These are phyloP conservation scores for Xylocampa areola DNA, from an alignment of 2,888 invertebrate species.

Conservation along the genomic window DNA sequence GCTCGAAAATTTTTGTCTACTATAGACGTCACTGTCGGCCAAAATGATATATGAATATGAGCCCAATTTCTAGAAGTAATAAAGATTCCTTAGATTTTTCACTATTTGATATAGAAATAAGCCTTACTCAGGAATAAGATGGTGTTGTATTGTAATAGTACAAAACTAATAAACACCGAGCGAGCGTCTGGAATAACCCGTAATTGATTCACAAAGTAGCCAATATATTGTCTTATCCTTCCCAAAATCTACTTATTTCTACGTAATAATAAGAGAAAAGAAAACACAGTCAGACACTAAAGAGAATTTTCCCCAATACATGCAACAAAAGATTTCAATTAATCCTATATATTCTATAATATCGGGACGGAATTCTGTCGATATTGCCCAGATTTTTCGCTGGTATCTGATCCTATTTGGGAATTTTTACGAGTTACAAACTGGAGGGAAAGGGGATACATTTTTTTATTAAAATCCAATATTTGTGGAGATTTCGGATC, in stretches of 20 bases:
- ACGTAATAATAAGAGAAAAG: conserved; percentile 18
- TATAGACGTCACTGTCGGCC: too few species aligned
- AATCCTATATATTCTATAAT: conserved; percentile 42
- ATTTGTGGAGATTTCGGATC: conserved; percentile 31
- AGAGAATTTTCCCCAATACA: conserved; percentile 19
- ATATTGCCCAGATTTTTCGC: conserved; percentile 32
- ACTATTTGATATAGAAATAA: too few species aligned
- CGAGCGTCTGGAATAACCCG: background rate
- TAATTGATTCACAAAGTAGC: conserved; percentile 9
- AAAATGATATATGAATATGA: too few species aligned
- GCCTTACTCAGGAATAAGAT: too few species aligned
- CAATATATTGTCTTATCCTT: conserved; percentile 18
- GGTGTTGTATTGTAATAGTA: too few species aligned
- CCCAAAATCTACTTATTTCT: conserved; percentile 17
- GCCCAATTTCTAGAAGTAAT: too few species aligned
- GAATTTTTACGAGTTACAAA: conserved; percentile 29
- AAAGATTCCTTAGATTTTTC: too few species aligned
- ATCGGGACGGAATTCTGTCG: conserved; percentile 19
- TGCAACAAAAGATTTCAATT: conserved; percentile 48
- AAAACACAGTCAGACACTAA: conserved; percentile 23
- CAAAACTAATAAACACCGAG: too few species aligned
- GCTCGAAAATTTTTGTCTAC: too few species aligned
- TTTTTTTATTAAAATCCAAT: conserved; percentile 25
- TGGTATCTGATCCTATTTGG: conserved; percentile 37
- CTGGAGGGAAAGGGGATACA: conserved; percentile 14